Evolutionary conservation across 2,888 invertebrate species (phyloP).

Genomic region (Tenthredo mesomela): DNA sequence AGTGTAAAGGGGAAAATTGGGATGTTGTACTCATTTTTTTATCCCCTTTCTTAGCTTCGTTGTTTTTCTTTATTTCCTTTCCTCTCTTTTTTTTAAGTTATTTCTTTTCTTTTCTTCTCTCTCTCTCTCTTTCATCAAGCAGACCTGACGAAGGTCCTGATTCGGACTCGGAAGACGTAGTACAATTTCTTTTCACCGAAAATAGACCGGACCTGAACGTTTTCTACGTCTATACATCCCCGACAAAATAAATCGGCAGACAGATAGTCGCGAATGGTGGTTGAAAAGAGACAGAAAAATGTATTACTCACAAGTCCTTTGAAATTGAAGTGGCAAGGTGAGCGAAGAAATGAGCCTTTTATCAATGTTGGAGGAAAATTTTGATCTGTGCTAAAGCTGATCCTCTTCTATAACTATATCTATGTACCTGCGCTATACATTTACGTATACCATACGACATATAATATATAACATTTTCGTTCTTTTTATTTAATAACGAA

Average conservation of each 20-base stretch:
- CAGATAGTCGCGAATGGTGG: conserved; percentile 2
- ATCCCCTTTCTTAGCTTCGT: background rate
- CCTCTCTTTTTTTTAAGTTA: background rate
- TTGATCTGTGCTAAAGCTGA: background rate
- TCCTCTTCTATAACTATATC: background rate
- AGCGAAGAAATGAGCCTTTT: background rate
- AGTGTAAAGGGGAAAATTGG: background rate
- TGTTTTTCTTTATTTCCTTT: background rate
- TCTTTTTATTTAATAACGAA: conserved; percentile 1
- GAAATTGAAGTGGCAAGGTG: conserved; percentile 43
- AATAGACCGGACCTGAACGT: background rate
- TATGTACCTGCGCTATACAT: background rate
- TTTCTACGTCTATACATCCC: too few species aligned
- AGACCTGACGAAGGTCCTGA: conserved; percentile 29
- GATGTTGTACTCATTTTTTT: conserved; percentile 29
- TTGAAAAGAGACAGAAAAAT: conserved; percentile 9
- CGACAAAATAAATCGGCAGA: background rate
- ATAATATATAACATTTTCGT: background rate
- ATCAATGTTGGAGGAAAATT: background rate
- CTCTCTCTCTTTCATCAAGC: conserved; percentile 4
- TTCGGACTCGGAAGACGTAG: conserved; percentile 4
- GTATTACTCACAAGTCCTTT: conserved; percentile 28
- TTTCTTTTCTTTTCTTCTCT: background rate
- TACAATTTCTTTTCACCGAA: conserved; percentile 35
- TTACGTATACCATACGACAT: background rate